Evolutionary conservation across 2,113 vertebrate genomes (phyloP).

Genomic region (Zosterops lateralis): DNA sequence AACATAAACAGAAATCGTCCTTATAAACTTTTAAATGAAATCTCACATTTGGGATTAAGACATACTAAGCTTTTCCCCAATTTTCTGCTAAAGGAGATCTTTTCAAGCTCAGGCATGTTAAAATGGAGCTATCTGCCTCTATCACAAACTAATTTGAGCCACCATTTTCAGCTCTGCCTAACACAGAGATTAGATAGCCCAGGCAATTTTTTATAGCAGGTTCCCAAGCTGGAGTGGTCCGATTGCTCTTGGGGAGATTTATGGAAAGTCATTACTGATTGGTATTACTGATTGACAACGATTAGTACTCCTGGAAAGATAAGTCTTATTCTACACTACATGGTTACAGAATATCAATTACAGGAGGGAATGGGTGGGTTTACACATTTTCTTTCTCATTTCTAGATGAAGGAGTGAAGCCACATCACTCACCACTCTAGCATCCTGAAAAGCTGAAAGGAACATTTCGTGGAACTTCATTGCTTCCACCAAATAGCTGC

Average conservation of each 20-base stretch:
- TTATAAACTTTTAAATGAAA: conserved; percentile 43
- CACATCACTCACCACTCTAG: background rate
- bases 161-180: conserved; percentile 62
- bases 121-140: conserved; percentile 59
- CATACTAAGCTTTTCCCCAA: conserved; percentile 43
- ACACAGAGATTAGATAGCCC: conserved; percentile 58
- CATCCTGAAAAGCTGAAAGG: background rate
- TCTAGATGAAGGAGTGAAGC: background rate
- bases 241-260: conserved; percentile 27
- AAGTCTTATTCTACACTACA: background rate
- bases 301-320: background rate
- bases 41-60: conserved; percentile 55
- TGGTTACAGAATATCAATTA: conserved; percentile 19
- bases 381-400: background rate
- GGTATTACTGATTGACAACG: conserved; percentile 29
- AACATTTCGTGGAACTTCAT: background rate
- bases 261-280: conserved; percentile 56
- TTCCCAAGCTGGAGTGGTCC: background rate
- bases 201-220: conserved; percentile 36
- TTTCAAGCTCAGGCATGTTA: conserved; percentile 41
- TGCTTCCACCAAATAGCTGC: background rate
- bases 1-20: conserved; percentile 4
- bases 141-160: conserved; percentile 60
- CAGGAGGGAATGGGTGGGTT: background rate
- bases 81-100: conserved; percentile 62